phyloP scores from a whole-genome alignment of 2,113 vertebrate species.

The Heloderma charlesbogerti region DNA sequence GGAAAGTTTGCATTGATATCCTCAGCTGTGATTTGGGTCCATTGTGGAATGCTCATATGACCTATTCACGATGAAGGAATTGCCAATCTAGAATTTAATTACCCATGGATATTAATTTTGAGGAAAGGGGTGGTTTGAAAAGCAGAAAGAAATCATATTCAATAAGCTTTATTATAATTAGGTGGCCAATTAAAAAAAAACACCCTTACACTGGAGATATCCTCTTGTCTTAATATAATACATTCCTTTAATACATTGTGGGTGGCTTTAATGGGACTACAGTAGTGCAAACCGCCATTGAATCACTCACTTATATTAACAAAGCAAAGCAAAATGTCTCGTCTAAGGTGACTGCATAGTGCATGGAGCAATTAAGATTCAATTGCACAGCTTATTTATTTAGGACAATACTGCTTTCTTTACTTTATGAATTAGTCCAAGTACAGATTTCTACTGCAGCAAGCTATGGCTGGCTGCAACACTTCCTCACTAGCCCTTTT shows the following conservation, averaged over 20 bases:
- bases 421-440: neutral
- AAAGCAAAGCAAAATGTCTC: conserved; percentile 33
- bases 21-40: neutral
- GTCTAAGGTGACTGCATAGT: neutral
- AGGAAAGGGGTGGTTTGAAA: neutral
- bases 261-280: neutral
- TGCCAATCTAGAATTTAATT: conserved; percentile 1
- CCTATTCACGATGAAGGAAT: neutral
- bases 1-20: neutral
- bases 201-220: neutral
- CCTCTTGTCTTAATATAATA: neutral
- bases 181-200: neutral
- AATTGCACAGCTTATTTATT: neutral
- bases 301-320: neutral
- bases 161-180: neutral
- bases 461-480: neutral
- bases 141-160: neutral
- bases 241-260: neutral
- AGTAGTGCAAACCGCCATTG: neutral
- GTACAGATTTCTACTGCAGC: neutral
- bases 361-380: conserved; percentile 17
- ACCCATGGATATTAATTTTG: neutral
- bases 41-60: neutral
- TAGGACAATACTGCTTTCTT: neutral
- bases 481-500: neutral